A percentile compares a stretch with the other conserved stretches of the same genome.
These are phyloP conservation scores for Diaprepes abbreviatus DNA, from an alignment of 2,888 invertebrate species.

Conservation along the genomic window DNA sequence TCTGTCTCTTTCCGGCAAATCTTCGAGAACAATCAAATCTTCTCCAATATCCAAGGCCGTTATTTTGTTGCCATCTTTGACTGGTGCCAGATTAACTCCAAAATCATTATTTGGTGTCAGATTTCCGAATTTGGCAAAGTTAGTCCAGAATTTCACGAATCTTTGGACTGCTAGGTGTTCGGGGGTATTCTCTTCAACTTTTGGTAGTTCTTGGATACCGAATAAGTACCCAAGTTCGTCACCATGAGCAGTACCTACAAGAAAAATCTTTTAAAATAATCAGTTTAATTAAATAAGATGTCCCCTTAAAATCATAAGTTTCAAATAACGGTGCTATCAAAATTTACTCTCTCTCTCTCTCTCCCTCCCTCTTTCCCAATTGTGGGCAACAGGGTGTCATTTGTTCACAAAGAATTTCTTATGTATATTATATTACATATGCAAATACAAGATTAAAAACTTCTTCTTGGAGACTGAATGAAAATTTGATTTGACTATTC, in stretches of 20 bases:
- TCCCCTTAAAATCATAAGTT: too few relatives aligned
- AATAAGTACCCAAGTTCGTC: conserved; percentile 10
- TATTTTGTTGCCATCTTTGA: neutral
- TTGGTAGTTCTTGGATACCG: neutral
- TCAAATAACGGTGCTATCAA: too few relatives aligned
- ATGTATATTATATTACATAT: too few relatives aligned
- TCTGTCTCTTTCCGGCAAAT: conserved; percentile 6
- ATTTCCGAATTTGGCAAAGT: conserved; percentile 7
- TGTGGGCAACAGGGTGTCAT: too few relatives aligned
- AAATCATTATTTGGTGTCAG: neutral
- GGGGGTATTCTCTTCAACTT: neutral
- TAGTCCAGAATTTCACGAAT: neutral
- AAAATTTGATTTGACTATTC: too few relatives aligned
- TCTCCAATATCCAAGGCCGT: neutral
- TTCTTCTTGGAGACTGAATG: too few relatives aligned
- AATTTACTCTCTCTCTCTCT: too few relatives aligned
- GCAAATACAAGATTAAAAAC: too few relatives aligned
- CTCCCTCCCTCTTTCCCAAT: too few relatives aligned
- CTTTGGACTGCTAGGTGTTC: neutral
- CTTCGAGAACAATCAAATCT: neutral
- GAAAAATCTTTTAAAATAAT: too few relatives aligned
- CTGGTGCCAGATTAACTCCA: neutral
- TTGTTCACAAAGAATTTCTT: too few relatives aligned
- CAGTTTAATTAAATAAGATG: too few relatives aligned
- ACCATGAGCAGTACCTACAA: neutral